Conservation (phyloP, 2,113 vertebrate species). For the Ibidorhyncha struthersii region DNA sequence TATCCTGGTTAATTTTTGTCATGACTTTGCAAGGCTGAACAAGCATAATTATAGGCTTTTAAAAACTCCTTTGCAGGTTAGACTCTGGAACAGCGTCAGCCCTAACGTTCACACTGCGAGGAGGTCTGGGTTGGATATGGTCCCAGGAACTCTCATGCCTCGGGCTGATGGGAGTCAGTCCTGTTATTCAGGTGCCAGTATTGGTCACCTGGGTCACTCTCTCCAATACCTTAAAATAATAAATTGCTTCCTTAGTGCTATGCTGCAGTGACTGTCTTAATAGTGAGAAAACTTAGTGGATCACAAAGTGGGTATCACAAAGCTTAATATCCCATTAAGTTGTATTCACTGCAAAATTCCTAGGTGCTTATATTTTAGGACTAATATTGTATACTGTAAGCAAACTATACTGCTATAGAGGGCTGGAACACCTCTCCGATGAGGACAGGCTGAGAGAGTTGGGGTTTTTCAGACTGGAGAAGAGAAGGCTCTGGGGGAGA, state of each 20-base stretch:
- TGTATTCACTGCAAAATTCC: background rate
- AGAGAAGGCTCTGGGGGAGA: no score
- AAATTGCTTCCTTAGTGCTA: background rate
- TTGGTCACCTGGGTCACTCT: background rate
- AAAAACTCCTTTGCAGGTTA: conserved; percentile 17
- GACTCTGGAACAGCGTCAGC: background rate
- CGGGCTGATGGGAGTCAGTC: conserved; percentile 9
- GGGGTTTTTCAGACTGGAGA: no score
- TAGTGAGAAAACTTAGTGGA: background rate
- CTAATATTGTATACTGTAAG: background rate
- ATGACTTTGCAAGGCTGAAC: background rate
- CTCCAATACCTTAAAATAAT: background rate
- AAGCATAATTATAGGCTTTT: conserved; percentile 21
- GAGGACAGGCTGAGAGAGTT: no score
- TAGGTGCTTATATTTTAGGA: background rate
- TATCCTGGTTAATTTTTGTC: background rate
- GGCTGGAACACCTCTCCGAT: background rate
- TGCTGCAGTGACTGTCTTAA: background rate
- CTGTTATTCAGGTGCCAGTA: background rate
- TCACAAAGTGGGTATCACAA: no score
- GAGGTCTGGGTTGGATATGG: background rate
- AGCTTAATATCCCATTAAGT: background rate
- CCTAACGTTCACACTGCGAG: background rate
- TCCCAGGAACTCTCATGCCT: background rate
- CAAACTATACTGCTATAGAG: background rate